These are phyloP conservation scores for Antheraea mylitta DNA, from an alignment of 1,140 invertebrate species.

Conservation along the genomic window DNA sequence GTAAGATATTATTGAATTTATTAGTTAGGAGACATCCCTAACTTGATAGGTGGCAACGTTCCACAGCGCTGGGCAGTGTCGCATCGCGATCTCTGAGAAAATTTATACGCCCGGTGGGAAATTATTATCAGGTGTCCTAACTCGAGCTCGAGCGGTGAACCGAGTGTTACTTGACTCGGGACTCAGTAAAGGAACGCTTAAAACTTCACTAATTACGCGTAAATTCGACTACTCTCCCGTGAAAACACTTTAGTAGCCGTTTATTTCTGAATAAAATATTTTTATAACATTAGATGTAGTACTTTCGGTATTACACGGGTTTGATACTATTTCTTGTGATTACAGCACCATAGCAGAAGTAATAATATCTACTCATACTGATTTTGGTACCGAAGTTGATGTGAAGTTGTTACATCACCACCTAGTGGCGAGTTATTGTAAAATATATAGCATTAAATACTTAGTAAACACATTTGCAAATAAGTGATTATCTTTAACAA, in stretches of 20 bases:
- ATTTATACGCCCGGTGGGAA: conserved; percentile 40
- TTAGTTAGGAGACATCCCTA: not conserved
- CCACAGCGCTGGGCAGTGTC: conserved; percentile 12
- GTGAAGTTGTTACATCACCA: too few species aligned
- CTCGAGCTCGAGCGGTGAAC: not conserved
- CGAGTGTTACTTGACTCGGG: not conserved
- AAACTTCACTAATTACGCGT: not conserved
- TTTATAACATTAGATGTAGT: too few species aligned
- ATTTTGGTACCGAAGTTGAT: too few species aligned
- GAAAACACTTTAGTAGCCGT: not conserved
- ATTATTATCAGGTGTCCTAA: conserved; percentile 41
- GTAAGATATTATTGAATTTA: too few species aligned
- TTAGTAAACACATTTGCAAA: too few species aligned
- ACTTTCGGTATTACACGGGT: too few species aligned
- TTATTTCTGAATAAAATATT: not conserved
- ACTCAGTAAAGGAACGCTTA: not conserved
- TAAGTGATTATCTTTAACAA: too few species aligned
- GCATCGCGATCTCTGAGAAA: conserved; percentile 26
- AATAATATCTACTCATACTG: too few species aligned
- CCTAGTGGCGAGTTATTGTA: too few species aligned
- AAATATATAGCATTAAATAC: too few species aligned
- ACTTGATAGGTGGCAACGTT: not conserved
- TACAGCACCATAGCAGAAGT: too few species aligned
- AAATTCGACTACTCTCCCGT: not conserved
- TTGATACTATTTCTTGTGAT: too few species aligned